Evolutionary conservation across 2,888 invertebrate genomes (phyloP).

Genomic region (Parapristionchus giblindavisi): DNA sequence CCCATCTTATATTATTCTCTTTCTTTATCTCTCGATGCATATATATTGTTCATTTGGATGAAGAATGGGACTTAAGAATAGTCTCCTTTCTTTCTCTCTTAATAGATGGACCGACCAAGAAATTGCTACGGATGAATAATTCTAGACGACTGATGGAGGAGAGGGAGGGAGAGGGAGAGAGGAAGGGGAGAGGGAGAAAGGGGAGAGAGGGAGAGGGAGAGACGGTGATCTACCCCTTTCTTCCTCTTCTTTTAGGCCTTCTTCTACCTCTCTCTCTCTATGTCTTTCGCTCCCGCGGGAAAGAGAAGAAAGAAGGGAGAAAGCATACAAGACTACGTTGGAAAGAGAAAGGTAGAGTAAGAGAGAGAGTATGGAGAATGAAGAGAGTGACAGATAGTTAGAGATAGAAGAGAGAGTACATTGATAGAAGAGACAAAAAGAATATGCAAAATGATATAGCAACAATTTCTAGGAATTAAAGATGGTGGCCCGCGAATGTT

Average conservation of each 20-base stretch:
- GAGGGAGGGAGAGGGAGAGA: background rate
- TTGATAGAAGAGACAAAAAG: background rate
- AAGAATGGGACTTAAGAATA: too few relatives aligned
- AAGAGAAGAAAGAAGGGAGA: slow-evolving; percentile 2
- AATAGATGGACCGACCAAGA: slow-evolving; percentile 19
- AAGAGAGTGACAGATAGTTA: slow-evolving; percentile 12
- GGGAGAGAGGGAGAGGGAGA: slow-evolving; percentile 37
- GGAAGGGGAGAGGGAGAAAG: slow-evolving; percentile 33
- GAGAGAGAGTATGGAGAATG: slow-evolving; percentile 13
- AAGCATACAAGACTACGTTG: background rate
- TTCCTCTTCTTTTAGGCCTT: background rate
- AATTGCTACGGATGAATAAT: slow-evolving; percentile 30
- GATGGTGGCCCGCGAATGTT: too few relatives aligned
- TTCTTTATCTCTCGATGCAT: background rate
- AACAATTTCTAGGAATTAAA: too few relatives aligned
- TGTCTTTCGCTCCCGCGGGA: background rate
- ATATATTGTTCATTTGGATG: too few relatives aligned
- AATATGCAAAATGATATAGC: background rate
- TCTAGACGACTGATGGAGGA: slow-evolving; percentile 16
- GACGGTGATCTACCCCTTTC: background rate
- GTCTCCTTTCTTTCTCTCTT: slow-evolving; percentile 4
- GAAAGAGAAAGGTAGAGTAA: background rate
- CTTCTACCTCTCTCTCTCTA: background rate
- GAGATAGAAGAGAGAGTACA: background rate
- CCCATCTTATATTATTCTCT: background rate